Conservation (phyloP, 2,113 vertebrate species). For the Phaethon lepturus region DNA sequence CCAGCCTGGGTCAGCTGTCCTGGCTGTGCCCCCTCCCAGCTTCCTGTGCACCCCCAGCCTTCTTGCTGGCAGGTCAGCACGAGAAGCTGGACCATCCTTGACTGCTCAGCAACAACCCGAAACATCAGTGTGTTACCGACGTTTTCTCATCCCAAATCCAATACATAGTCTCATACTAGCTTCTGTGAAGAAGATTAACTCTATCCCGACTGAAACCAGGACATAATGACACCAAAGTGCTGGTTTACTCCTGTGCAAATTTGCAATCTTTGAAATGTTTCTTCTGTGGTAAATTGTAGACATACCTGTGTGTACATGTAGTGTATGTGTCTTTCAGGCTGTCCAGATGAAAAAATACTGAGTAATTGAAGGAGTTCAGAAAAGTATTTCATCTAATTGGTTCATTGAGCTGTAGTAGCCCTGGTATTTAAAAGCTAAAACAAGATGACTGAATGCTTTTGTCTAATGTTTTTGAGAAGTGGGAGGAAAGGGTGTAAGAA, state of each 20-base stretch:
- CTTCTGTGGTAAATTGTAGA: not conserved
- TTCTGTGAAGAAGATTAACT: too few species aligned
- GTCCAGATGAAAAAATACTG: not conserved
- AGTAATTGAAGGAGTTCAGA: not conserved
- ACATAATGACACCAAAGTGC: not conserved
- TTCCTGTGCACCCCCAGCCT: too few species aligned
- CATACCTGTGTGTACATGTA: not conserved
- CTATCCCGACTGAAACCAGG: too few species aligned
- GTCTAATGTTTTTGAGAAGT: not conserved
- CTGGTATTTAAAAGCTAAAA: not conserved
- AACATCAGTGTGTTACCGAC: too few species aligned
- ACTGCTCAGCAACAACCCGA: too few species aligned
- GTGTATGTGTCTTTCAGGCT: not conserved
- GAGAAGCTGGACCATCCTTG: too few species aligned
- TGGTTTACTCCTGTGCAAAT: not conserved
- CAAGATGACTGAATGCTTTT: not conserved
- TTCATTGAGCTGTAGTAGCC: not conserved
- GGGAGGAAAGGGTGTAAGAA: not conserved
- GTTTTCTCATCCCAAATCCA: too few species aligned
- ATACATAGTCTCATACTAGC: too few species aligned
- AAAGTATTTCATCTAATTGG: not conserved
- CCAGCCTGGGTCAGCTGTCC: too few species aligned
- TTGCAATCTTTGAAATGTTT: not conserved
- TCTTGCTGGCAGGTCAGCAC: too few species aligned
- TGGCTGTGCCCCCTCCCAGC: too few species aligned